Conservation (phyloP, 30 jellyfish, hydroid and myxozoan species). For the Catostylus mosaicus region DNA sequence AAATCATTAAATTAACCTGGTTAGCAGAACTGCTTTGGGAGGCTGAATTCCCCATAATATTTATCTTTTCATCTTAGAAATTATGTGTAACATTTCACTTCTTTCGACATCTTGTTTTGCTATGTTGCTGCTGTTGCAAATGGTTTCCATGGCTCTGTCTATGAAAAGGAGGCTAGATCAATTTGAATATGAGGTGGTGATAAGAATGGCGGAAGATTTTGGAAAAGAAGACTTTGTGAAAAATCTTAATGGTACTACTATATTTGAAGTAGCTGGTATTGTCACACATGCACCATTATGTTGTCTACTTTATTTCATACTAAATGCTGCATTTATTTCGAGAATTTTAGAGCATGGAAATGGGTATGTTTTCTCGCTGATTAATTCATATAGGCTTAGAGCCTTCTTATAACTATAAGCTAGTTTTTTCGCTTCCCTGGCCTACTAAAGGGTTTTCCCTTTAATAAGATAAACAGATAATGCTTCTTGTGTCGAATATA, state of each 20-base stretch:
- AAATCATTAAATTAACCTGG: too few relatives aligned
- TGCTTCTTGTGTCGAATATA: too few relatives aligned
- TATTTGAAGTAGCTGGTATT: slow-evolving; percentile 24
- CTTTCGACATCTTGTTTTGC: slow-evolving; percentile 28
- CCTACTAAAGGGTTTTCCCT: too few relatives aligned
- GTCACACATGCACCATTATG: slow-evolving; percentile 47
- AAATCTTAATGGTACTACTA: slow-evolving; percentile 56
- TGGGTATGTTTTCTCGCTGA: slow-evolving; percentile 21
- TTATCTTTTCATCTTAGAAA: neutral
- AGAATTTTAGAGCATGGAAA: neutral
- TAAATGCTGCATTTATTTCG: neutral
- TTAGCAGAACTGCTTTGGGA: slow-evolving; percentile 19
- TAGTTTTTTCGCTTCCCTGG: too few relatives aligned
- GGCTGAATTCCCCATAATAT: slow-evolving; percentile 48
- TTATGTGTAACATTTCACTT: neutral
- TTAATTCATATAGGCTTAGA: too few relatives aligned
- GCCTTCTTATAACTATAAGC: too few relatives aligned
- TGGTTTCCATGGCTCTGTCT: slow-evolving; percentile 2
- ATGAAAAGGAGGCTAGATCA: slow-evolving; percentile 12
- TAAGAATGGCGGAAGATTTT: slow-evolving; percentile 17
- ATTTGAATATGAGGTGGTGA: neutral
- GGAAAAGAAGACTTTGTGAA: slow-evolving; percentile 34
- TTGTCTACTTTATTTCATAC: slow-evolving; percentile 33
- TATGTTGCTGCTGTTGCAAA: slow-evolving; percentile 34
- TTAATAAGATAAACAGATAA: too few relatives aligned